Evolutionary conservation across 1,140 invertebrate species (phyloP).

Genomic region (Drosophila subpulchrella): DNA sequence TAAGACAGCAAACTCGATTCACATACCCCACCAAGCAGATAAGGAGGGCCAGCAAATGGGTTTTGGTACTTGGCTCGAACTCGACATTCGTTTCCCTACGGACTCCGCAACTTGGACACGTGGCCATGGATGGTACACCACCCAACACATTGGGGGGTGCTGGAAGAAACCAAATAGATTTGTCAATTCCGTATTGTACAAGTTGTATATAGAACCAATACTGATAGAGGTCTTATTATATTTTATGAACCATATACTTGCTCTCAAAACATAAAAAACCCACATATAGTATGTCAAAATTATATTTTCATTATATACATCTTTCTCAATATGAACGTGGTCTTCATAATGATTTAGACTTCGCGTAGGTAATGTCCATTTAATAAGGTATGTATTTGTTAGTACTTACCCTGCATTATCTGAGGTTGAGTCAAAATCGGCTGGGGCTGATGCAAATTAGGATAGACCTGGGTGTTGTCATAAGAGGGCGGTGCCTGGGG

Average conservation of each 20-base stretch:
- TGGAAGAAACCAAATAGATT: not conserved
- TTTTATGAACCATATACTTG: no score
- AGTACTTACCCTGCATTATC: conserved; percentile 3
- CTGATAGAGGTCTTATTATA: no score
- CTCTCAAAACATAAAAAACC: no score
- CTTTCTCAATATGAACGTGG: not conserved
- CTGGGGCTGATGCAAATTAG: not conserved
- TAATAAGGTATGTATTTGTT: not conserved
- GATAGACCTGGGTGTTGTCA: conserved; percentile 8
- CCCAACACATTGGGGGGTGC: conserved; percentile 26
- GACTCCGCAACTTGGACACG: conserved; percentile 53
- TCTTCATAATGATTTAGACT: not conserved
- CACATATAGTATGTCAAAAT: no score
- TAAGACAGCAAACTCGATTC: not conserved
- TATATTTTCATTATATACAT: no score
- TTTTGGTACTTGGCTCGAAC: conserved; percentile 85
- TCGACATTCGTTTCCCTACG: conserved; percentile 34
- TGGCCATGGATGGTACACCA: conserved; percentile 35
- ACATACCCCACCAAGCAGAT: conserved; percentile 86
- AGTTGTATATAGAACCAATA: no score
- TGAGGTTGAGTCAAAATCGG: no score
- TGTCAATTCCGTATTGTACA: no score
- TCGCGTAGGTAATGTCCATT: not conserved
- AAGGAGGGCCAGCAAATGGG: conserved; percentile 87
- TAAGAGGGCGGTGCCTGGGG: no score